A percentile compares a stretch with the other conserved stretches of the same genome.
Evolutionary conservation across 2,888 invertebrate species (phyloP).

Genomic region (Caenorhabditis becei): DNA sequence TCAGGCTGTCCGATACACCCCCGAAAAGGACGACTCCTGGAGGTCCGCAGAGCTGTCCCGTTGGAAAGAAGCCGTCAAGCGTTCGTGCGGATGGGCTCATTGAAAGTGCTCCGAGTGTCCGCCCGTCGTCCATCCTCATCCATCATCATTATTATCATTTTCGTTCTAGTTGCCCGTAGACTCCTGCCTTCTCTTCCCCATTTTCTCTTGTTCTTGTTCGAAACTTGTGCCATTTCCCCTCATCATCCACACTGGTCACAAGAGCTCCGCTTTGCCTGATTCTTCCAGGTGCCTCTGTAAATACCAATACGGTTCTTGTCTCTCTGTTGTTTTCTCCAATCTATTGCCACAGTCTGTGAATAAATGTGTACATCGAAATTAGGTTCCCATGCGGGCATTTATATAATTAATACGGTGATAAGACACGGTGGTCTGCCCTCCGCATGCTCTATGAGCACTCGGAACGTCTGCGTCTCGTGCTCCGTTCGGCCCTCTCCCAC

Average conservation of each 20-base stretch:
- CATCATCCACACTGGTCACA: constrained; percentile 18
- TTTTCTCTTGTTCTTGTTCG: constrained; percentile 2
- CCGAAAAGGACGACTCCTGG: constrained; percentile 65
- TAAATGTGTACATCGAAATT: constrained; percentile 20
- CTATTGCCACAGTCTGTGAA: constrained; percentile 18
- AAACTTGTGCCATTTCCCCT: constrained; percentile 16
- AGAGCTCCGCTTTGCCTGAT: constrained; percentile 37
- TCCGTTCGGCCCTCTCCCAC: neutral
- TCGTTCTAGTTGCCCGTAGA: constrained; percentile 8
- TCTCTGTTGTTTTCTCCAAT: constrained; percentile 7
- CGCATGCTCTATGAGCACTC: neutral
- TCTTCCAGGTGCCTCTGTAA: constrained; percentile 41
- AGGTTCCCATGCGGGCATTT: constrained; percentile 4
- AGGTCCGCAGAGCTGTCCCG: constrained; percentile 66
- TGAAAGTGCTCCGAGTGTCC: constrained; percentile 2
- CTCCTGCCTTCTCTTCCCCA: neutral
- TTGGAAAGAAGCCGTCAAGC: constrained; percentile 78
- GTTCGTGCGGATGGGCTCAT: constrained; percentile 74
- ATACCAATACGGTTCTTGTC: constrained; percentile 24
- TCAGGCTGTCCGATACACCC: constrained; percentile 67
- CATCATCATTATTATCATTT: constrained; percentile 43
- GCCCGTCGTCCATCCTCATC: neutral
- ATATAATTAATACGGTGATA: constrained; percentile 12
- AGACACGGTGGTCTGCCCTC: constrained; percentile 5
- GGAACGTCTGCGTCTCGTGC: neutral